A percentile compares a stretch with the other conserved stretches of the same genome.
Evolutionary conservation across 2,888 invertebrate species (phyloP).

Genomic region (Ariolimax columbianus): DNA sequence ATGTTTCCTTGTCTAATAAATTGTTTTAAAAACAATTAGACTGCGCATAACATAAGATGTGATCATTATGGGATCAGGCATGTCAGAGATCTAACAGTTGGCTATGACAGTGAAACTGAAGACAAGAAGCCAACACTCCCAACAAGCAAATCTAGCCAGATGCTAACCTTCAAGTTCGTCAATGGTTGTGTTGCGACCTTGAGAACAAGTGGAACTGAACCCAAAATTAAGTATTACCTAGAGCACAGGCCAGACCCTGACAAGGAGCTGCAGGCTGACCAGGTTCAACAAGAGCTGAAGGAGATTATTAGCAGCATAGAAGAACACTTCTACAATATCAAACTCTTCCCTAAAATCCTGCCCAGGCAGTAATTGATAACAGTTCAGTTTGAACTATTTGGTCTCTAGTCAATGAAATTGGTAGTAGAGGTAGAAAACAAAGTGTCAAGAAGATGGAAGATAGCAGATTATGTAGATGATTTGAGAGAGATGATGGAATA

Average conservation of each 20-base stretch:
- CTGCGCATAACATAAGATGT: too few species aligned
- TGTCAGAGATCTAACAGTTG: constrained; percentile 93
- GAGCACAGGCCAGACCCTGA: constrained; percentile 80
- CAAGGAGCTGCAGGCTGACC: constrained; percentile 82
- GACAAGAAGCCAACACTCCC: constrained; percentile 84
- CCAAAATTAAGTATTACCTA: constrained; percentile 98
- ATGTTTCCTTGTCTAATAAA: too few species aligned
- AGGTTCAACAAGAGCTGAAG: constrained; percentile 83
- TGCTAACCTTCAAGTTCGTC: constrained; percentile 95
- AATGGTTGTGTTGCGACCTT: constrained; percentile 92
- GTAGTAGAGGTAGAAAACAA: too few species aligned
- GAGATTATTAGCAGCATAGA: constrained; percentile 89
- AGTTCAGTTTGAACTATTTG: background rate
- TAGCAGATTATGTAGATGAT: too few species aligned
- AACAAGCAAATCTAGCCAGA: constrained; percentile 83
- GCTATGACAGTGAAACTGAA: constrained; percentile 86
- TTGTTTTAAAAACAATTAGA: too few species aligned
- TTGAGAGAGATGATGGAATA: too few species aligned
- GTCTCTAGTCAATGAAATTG: too few species aligned
- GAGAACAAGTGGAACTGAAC: constrained; percentile 98
- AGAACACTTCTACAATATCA: constrained; percentile 89
- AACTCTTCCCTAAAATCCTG: constrained; percentile 80
- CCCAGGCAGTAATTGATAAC: constrained; percentile 21
- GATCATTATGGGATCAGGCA: constrained; percentile 81
- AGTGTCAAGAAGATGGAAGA: too few species aligned